Evolutionary conservation across 2,888 invertebrate species (phyloP).

Genomic region (Drosophila robusta): DNA sequence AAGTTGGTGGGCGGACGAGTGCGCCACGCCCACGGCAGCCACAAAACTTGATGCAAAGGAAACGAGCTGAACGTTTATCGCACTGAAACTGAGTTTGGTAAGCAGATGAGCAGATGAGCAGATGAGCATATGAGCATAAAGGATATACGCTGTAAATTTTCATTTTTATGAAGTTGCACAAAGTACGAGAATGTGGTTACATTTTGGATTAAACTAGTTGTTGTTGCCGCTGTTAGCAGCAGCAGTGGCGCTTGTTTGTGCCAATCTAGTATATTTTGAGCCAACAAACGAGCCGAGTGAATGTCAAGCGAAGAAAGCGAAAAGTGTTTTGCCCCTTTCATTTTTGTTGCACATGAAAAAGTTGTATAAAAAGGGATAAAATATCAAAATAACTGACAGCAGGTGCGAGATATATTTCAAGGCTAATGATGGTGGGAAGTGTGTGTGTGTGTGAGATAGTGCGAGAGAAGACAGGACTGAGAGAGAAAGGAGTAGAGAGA

Average conservation of each 20-base stretch:
- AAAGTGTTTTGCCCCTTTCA: conserved; percentile 22
- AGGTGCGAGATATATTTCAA: conserved; percentile 9
- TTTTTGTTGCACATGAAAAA: conserved; percentile 7
- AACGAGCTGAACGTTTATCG: conserved; percentile 68
- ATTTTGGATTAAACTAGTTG: conserved; percentile 71
- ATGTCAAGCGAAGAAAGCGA: conserved; percentile 41
- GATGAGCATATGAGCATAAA: conserved; percentile 73
- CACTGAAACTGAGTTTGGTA: conserved; percentile 37
- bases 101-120: conserved; percentile 41
- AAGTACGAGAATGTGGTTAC: conserved; percentile 79
- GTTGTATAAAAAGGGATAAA: conserved; percentile 17
- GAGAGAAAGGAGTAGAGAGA: neutral
- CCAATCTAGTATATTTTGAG: conserved; percentile 23
- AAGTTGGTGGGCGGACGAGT: conserved; percentile 41
- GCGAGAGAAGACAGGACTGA: neutral
- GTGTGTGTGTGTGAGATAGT: neutral
- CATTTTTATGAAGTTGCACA: conserved; percentile 80
- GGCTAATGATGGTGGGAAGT: conserved; percentile 12
- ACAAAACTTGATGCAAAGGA: conserved; percentile 71
- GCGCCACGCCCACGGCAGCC: conserved; percentile 50
- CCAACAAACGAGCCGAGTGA: conserved; percentile 35
- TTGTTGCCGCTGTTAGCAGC: conserved; percentile 1
- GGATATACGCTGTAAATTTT: conserved; percentile 80
- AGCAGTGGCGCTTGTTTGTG: conserved; percentile 12
- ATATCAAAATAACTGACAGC: conserved; percentile 17